A percentile compares a stretch with the other conserved stretches of the same genome.
These are phyloP conservation scores for Agrochola lychnidis DNA, from an alignment of 2,888 invertebrate genomes.

Conservation along the genomic window DNA sequence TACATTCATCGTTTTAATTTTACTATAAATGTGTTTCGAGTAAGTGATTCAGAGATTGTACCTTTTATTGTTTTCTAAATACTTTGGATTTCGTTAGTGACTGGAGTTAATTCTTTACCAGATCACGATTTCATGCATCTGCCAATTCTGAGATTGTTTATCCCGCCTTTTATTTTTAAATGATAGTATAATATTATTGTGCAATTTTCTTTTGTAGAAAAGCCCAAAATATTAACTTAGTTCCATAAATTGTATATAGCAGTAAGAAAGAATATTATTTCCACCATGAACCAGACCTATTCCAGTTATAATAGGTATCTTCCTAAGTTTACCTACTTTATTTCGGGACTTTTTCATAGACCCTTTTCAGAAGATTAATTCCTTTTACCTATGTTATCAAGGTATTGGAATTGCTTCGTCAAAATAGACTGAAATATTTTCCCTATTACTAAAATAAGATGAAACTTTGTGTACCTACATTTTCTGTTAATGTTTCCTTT, in stretches of 20 bases:
- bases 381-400: constrained; percentile 5
- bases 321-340: background rate
- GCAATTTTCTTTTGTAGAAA: background rate
- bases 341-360: constrained; percentile 3
- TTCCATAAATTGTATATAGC: background rate
- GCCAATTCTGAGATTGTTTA: background rate
- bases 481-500: background rate
- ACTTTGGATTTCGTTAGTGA: background rate
- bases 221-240: background rate
- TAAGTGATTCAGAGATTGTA: background rate
- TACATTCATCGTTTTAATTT: background rate
- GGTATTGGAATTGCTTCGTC: constrained; percentile 9
- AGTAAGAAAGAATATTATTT: background rate
- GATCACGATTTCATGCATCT: background rate
- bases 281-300: background rate
- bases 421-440: constrained; percentile 9
- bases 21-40: background rate
- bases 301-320: background rate
- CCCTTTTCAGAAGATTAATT: constrained; percentile 11
- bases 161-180: background rate
- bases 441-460: constrained; percentile 1
- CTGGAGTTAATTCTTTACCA: background rate
- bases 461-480: background rate
- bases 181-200: background rate
- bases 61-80: background rate